A percentile compares a stretch with the other conserved stretches of the same genome.
Evolutionary conservation across 2,888 invertebrate species (phyloP).

Genomic region (Hecatera dysodea): DNA sequence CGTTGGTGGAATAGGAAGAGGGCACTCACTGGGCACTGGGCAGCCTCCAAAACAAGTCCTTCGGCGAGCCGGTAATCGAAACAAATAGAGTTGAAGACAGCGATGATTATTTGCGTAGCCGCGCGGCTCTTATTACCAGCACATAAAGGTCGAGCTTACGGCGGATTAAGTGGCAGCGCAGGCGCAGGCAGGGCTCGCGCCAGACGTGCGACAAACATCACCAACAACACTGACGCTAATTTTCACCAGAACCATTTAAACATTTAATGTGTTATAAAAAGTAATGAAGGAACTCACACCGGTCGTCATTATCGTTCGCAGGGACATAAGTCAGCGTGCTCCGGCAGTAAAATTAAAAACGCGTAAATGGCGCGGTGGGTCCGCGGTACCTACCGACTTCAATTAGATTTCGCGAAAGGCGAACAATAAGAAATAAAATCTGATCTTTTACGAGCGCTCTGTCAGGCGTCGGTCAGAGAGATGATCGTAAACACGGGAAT

Average conservation of each 20-base stretch:
- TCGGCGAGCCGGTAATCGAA: conserved; percentile 47
- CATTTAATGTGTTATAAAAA: conserved; percentile 85
- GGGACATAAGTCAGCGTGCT: conserved; percentile 84
- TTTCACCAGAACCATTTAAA: conserved; percentile 72
- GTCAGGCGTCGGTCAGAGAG: conserved; percentile 86
- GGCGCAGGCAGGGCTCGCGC: background rate
- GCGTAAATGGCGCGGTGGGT: conserved; percentile 84
- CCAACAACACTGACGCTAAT: conserved; percentile 55
- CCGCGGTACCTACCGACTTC: conserved; percentile 81
- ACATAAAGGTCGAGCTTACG: conserved; percentile 48
- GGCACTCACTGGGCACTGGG: conserved; percentile 14
- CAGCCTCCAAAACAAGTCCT: conserved; percentile 63
- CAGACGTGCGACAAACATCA: conserved; percentile 31
- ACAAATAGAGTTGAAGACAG: conserved; percentile 60
- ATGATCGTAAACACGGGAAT: conserved; percentile 87
- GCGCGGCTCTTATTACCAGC: conserved; percentile 44
- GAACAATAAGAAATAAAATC: conserved; percentile 91
- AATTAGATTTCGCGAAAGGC: conserved; percentile 90
- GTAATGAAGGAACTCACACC: conserved; percentile 83
- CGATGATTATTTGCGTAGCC: conserved; percentile 51
- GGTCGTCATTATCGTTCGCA: conserved; percentile 78
- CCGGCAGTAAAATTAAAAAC: conserved; percentile 87
- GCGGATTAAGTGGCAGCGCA: conserved; percentile 30
- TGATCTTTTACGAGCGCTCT: conserved; percentile 87
- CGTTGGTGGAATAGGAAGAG: conserved; percentile 67